Percentiles rank a stretch among this genome's conserved stretches.
These are phyloP conservation scores for Masticophis lateralis DNA, from an alignment of 2,797 vertebrate genomes.

Conservation along the genomic window DNA sequence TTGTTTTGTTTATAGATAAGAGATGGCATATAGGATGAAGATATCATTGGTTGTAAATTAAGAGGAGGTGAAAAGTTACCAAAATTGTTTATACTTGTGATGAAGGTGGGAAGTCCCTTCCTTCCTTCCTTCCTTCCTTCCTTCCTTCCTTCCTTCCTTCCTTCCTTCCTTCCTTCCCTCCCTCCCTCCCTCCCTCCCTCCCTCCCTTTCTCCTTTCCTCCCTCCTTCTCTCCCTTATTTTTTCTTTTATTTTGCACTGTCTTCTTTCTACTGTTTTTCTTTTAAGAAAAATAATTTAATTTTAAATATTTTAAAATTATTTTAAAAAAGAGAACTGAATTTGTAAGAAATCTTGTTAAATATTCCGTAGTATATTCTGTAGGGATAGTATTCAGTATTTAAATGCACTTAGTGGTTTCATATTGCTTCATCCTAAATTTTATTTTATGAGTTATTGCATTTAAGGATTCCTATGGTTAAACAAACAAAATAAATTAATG, in stretches of 20 bases:
- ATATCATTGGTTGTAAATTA: background rate
- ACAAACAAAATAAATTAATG: background rate
- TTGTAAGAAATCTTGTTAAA: background rate
- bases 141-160: too few relatives aligned
- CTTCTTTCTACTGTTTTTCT: background rate
- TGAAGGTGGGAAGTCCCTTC: background rate
- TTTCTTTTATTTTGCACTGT: background rate
- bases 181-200: too few relatives aligned
- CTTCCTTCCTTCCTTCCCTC: too few relatives aligned
- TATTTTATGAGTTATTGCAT: background rate
- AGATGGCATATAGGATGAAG: background rate
- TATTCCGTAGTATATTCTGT: background rate
- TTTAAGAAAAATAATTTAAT: background rate
- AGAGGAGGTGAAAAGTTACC: background rate
- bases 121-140: background rate
- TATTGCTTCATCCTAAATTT: slow-evolving; percentile 2
- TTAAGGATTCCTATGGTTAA: background rate
- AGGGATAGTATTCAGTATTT: background rate
- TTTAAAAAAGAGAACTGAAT: background rate
- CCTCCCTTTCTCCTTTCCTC: too few relatives aligned
- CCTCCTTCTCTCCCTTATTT: background rate
- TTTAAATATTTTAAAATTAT: background rate
- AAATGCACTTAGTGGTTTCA: background rate
- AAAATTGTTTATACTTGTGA: background rate
- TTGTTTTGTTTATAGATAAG: background rate